Percentiles rank a stretch among this genome's conserved stretches.
These are phyloP conservation scores for Zeus faber DNA, from an alignment of 2,113 vertebrate genomes.

Conservation along the genomic window DNA sequence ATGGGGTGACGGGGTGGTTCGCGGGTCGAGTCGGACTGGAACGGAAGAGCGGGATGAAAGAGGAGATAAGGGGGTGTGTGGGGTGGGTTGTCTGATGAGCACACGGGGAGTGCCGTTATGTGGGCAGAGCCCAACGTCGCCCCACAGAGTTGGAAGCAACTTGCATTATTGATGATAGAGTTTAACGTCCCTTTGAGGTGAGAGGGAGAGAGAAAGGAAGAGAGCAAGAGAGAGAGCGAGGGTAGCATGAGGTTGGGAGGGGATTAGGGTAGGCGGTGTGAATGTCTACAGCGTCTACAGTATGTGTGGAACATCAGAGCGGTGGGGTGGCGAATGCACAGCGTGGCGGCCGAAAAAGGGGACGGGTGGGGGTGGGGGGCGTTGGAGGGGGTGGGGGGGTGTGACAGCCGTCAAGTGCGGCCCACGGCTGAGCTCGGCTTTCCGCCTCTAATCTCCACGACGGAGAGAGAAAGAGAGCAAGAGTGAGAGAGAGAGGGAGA, in stretches of 20 bases:
- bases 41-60: not conserved
- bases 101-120: not conserved
- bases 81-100: constrained; percentile 6
- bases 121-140: constrained; percentile 20
- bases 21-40: not conserved
- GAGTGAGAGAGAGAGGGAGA: not conserved
- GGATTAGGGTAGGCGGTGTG: not conserved
- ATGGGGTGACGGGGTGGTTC: too few relatives aligned
- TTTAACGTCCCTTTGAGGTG: constrained; percentile 45
- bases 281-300: too few relatives aligned
- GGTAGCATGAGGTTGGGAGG: constrained; percentile 1
- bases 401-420: too few relatives aligned
- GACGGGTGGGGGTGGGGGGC: too few relatives aligned
- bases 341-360: too few relatives aligned
- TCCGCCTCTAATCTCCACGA: too few relatives aligned
- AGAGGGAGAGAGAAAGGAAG: not conserved
- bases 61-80: constrained; percentile 3
- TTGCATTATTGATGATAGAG: constrained; percentile 59
- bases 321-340: too few relatives aligned
- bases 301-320: too few relatives aligned
- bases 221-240: not conserved
- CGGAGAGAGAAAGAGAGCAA: too few relatives aligned
- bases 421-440: too few relatives aligned
- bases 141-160: constrained; percentile 8
- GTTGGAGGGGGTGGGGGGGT: not conserved